Evolutionary conservation across 23 tunicate genomes (phyloP), one percentile per base, ranked within the genome.

Genomic region (Phallusia fumigata): DNA sequence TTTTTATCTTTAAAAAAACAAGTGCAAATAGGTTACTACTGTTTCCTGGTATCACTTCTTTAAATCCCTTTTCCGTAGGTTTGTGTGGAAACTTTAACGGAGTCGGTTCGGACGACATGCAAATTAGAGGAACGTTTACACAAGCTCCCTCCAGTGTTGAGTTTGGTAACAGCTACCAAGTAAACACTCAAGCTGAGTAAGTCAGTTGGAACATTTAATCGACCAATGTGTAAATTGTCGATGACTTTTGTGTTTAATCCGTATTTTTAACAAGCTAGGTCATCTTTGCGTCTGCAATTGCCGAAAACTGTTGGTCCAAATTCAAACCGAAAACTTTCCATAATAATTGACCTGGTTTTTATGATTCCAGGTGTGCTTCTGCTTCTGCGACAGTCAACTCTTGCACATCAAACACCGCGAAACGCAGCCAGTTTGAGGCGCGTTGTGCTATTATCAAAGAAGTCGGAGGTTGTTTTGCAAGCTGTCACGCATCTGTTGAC

Each of bases 41-140:
- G n/a, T n/a, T n/a, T n/a, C n/a, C n/a, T n/a, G n/a, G n/a, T n/a
- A n/a, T 5, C 47, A 40, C 8, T 40, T 40, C 47, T 40, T 40
- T 3, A 5, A 40, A 40, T 40, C 5, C 10, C 13, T 24, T 58
- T 58, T 58, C 26, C 13, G 8, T 36, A 82, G 97, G 97, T 35
- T 73, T 93, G 28, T 93, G 97, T 69, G 97, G 97, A 32, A 93
- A 93, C 87, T 88, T 49, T 77, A 93, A 93, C 78, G 83, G 82
- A 18, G 78, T 88, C 44, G 53, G 52, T 16, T 0, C 72, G 19
- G 97, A 93, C 77, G 97, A 93, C 49, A 78, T 84, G 77, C 22
- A 52, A 19, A 33, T 78, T 11, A 36, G 82, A 65, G 65, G 53
- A 19, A 65, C 78, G 8, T 19, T 19, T 1, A 31, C 31, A 16